These are phyloP conservation scores for Tribolium madens DNA, from an alignment of 1,140 invertebrate genomes.

Conservation along the genomic window DNA sequence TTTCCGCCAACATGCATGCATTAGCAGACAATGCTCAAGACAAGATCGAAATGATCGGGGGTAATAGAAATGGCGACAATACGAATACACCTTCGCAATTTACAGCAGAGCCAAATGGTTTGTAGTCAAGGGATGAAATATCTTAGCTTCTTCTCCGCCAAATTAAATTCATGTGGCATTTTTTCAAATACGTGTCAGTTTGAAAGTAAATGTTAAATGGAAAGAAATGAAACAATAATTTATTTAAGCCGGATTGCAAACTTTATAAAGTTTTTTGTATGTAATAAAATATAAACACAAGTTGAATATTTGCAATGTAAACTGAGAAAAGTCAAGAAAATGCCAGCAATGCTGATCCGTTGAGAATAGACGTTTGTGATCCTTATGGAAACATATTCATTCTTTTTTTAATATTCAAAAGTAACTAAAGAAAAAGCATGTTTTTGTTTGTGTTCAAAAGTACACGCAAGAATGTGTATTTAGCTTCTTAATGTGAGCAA, in stretches of 20 bases:
- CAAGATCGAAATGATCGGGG: neutral
- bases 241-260: neutral
- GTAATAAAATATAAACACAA: neutral
- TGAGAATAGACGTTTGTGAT: neutral
- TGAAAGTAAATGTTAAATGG: no score
- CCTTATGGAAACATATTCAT: neutral
- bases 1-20: slow-evolving; percentile 23
- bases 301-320: slow-evolving; percentile 92
- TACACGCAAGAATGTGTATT: no score
- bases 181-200: no score
- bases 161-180: no score
- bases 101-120: no score
- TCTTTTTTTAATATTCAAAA: neutral
- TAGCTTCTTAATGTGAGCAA: no score
- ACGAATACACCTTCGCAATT: neutral
- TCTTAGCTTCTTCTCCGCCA: no score
- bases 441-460: neutral
- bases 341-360: neutral
- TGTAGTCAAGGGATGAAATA: no score
- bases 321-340: slow-evolving; percentile 78
- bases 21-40: slow-evolving; percentile 8
- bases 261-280: neutral
- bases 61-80: neutral
- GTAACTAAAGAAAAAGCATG: neutral
- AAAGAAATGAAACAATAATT: neutral